Evolutionary conservation across 2,113 vertebrate genomes (phyloP).

Genomic region (Nesospiza acunhae): DNA sequence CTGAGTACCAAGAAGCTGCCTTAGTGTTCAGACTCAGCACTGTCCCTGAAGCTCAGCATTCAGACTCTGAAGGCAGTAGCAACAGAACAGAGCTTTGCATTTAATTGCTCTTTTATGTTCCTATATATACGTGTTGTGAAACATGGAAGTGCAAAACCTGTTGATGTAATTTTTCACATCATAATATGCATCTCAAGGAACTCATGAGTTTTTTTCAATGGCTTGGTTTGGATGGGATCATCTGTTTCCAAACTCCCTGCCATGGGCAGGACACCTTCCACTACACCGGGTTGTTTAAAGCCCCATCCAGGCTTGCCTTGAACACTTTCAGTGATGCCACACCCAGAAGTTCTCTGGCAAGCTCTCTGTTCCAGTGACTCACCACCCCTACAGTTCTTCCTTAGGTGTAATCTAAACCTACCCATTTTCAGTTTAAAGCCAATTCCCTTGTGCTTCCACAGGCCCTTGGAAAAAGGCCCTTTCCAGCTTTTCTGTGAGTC

Average conservation of each 20-base stretch:
- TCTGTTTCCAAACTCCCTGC: background rate
- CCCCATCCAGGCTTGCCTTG: background rate
- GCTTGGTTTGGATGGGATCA: background rate
- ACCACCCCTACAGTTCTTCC: background rate
- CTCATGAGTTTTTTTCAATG: background rate
- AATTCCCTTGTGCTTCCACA: background rate
- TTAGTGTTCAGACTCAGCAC: background rate
- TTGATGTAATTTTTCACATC: background rate
- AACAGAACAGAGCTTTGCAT: background rate
- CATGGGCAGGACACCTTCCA: background rate
- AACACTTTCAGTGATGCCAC: background rate
- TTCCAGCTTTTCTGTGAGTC: background rate
- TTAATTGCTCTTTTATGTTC: background rate
- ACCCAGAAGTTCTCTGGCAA: background rate
- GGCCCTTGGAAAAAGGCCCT: background rate
- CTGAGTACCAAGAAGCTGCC: background rate
- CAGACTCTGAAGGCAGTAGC: background rate
- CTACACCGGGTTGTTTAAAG: background rate
- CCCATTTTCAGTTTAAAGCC: background rate
- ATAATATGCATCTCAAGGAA: background rate
- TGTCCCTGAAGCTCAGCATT: background rate
- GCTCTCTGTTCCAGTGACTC: background rate
- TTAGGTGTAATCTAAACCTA: background rate
- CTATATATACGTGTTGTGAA: background rate
- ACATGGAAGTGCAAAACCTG: background rate